Percentiles rank a stretch among this genome's conserved stretches.
Conservation (phyloP, 1,140 invertebrate species). For the Ctenoplectra terminalis region DNA sequence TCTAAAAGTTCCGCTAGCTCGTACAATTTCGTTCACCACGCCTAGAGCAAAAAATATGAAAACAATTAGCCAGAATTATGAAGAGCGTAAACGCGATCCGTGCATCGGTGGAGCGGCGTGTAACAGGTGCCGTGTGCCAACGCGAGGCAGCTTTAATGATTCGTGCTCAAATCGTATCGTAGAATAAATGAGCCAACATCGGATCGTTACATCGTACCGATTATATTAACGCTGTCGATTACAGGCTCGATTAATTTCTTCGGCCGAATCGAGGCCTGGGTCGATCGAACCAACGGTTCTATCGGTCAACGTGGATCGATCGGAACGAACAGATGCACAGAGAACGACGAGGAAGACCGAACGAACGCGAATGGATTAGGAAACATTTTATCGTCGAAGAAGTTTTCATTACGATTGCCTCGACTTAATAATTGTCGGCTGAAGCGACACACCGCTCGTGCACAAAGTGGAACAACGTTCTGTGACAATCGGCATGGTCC, state of each 20-base stretch:
- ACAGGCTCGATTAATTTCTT: conserved; percentile 36
- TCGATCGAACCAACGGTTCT: background rate
- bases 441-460: background rate
- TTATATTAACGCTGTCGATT: conserved; percentile 38
- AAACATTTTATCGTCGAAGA: conserved; percentile 11
- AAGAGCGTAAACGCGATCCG: background rate
- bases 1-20: no score
- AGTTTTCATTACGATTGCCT: conserved; percentile 20
- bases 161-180: conserved; percentile 21
- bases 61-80: background rate
- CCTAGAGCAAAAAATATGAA: no score
- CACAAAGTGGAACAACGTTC: background rate
- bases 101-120: background rate
- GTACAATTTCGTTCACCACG: no score
- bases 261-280: background rate
- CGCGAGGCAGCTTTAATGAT: background rate
- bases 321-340: background rate
- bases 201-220: conserved; percentile 29
- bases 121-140: background rate
- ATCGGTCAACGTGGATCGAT: background rate
- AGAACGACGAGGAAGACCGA: background rate
- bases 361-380: background rate
- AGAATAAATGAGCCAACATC: conserved; percentile 30
- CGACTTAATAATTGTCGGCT: background rate
- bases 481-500: background rate